These are phyloP conservation scores for Aselliscus stoliczkanus DNA, from an alignment of 2,797 vertebrate genomes.

Conservation along the genomic window DNA sequence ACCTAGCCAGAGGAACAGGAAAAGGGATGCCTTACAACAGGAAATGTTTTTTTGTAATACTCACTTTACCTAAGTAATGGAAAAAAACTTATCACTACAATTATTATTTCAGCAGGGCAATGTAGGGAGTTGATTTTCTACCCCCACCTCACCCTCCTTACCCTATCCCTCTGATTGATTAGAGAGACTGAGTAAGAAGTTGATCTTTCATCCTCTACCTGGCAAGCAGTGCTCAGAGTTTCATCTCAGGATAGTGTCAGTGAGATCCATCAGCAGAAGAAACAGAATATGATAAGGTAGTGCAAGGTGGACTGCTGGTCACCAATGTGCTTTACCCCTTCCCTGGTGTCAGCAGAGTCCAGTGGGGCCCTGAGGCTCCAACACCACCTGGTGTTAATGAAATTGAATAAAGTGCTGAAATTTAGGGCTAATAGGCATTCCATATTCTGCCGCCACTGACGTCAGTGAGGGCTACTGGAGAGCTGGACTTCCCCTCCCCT, in stretches of 20 bases:
- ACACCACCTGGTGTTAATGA: not conserved
- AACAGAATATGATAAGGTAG: not conserved
- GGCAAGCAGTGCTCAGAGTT: not conserved
- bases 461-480: not conserved
- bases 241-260: not conserved
- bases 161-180: fast-evolving
- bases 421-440: not conserved
- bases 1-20: not conserved
- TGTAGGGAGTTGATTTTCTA: not conserved
- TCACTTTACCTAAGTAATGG: not conserved
- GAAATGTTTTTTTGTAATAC: not conserved
- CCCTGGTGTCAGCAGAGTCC: not conserved
- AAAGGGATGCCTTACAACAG: not conserved
- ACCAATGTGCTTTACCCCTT: not conserved
- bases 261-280: not conserved
- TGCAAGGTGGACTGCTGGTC: not conserved
- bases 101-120: not conserved
- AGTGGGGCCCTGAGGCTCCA: not conserved
- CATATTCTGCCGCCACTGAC: not conserved
- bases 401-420: not conserved
- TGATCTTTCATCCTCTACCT: not conserved
- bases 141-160: too few relatives aligned
- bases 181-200: not conserved
- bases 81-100: not conserved
- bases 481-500: too few relatives aligned